A percentile compares a stretch with the other conserved stretches of the same genome.
These are phyloP conservation scores for Ictidomys tridecemlineatus DNA, from an alignment of 2,113 vertebrate species.

Conservation along the genomic window DNA sequence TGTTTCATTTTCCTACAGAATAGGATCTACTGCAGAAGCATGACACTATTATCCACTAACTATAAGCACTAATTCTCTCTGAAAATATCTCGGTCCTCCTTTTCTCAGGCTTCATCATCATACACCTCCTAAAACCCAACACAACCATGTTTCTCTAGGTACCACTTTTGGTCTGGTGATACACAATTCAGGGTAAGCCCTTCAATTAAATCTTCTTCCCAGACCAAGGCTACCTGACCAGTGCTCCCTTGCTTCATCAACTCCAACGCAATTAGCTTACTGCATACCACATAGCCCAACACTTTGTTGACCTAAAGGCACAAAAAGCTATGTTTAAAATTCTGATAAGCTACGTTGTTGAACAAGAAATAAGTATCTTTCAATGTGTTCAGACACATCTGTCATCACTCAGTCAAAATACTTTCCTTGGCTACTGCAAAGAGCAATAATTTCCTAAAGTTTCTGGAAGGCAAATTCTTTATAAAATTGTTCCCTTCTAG, in stretches of 20 bases:
- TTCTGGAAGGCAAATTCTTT: slow-evolving; percentile 78
- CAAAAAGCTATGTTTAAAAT: slow-evolving; percentile 40
- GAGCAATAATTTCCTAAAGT: slow-evolving; percentile 84
- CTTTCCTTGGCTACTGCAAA: slow-evolving; percentile 78
- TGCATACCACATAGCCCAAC: neutral
- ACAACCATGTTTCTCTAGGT: neutral
- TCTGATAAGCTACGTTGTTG: slow-evolving; percentile 35
- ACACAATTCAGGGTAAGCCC: neutral
- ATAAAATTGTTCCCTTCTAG: slow-evolving; percentile 74
- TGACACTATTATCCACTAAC: neutral
- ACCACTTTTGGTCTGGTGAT: neutral
- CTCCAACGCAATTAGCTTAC: neutral
- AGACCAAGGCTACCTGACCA: neutral
- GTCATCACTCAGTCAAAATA: slow-evolving; percentile 81
- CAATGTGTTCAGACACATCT: slow-evolving; percentile 49
- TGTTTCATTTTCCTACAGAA: neutral
- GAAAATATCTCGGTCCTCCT: neutral
- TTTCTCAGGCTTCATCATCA: neutral
- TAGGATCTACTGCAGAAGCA: neutral
- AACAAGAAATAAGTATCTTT: slow-evolving; percentile 43
- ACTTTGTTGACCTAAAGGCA: neutral
- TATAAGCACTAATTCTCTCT: neutral
- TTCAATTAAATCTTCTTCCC: neutral
- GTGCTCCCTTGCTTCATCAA: neutral
- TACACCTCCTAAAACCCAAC: neutral